Evolutionary conservation across 2,113 vertebrate genomes (phyloP).

Genomic region (Brachyhypopomus gauderio): DNA sequence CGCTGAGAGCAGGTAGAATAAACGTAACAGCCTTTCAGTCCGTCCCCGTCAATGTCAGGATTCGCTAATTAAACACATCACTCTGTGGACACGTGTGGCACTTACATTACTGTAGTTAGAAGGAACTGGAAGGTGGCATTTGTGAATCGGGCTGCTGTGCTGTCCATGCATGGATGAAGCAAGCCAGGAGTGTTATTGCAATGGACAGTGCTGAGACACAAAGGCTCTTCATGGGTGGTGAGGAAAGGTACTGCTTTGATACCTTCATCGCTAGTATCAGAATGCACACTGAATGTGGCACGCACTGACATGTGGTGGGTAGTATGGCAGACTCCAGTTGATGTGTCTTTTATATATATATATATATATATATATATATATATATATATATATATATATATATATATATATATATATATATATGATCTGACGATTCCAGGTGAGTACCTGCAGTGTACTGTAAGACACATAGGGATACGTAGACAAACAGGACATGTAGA

Average conservation of each 20-base stretch:
- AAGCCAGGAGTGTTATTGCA: not conserved
- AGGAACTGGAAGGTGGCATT: slow-evolving; percentile 56
- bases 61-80: slow-evolving; percentile 73
- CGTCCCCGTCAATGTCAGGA: slow-evolving; percentile 50
- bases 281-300: too few relatives aligned
- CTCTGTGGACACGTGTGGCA: slow-evolving; percentile 60
- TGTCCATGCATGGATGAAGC: not conserved
- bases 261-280: too few relatives aligned
- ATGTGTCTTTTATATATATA: too few relatives aligned
- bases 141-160: slow-evolving; percentile 5
- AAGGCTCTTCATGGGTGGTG: not conserved
- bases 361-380: not conserved
- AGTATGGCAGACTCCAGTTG: too few relatives aligned
- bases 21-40: slow-evolving; percentile 53
- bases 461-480: not conserved
- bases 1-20: slow-evolving; percentile 60
- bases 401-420: not conserved
- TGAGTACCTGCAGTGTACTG: not conserved
- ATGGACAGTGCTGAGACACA: not conserved
- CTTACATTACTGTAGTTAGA: slow-evolving; percentile 45
- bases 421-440: not conserved
- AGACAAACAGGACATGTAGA: too few relatives aligned
- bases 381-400: not conserved
- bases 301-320: too few relatives aligned
- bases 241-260: too few relatives aligned